These are phyloP conservation scores for Agonopterix arenella DNA, from an alignment of 2,888 invertebrate genomes.

Conservation along the genomic window DNA sequence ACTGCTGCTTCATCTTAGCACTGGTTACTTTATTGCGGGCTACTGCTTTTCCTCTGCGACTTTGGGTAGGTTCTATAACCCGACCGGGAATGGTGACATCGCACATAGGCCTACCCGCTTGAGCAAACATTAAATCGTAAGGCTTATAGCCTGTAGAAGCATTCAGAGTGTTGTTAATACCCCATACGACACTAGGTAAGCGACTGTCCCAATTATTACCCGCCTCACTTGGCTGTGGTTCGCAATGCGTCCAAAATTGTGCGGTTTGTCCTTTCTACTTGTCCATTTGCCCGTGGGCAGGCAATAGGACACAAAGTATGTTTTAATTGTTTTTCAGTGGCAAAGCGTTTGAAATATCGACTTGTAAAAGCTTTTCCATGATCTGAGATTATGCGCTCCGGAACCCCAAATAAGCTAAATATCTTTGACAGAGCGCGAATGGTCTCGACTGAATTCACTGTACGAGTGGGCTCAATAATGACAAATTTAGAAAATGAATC, in stretches of 20 bases:
- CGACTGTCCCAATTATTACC: conserved; percentile 12
- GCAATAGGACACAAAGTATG: conserved; percentile 18
- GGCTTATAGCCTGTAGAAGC: conserved; percentile 5
- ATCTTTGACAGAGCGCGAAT: conserved; percentile 7
- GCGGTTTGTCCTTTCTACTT: conserved; percentile 14
- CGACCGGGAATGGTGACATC: too few species aligned
- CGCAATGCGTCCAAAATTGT: conserved; percentile 15
- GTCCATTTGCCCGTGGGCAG: conserved; percentile 16
- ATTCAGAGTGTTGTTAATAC: conserved; percentile 16
- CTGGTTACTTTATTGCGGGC: too few species aligned
- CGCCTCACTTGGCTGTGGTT: conserved; percentile 7
- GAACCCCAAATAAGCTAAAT: conserved; percentile 12
- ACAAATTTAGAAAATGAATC: conserved; percentile 11
- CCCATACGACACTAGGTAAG: conserved; percentile 13
- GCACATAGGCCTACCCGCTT: too few species aligned
- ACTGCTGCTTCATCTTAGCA: too few species aligned
- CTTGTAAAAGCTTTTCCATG: conserved; percentile 17
- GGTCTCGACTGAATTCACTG: conserved; percentile 13
- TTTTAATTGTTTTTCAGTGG: conserved; percentile 15
- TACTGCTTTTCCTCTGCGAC: not conserved
- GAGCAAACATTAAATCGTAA: conserved; percentile 10
- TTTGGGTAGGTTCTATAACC: too few species aligned
- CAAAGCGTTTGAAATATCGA: conserved; percentile 18
- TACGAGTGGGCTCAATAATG: conserved; percentile 14
- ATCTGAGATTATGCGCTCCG: conserved; percentile 11